These are phyloP conservation scores for Stegana nigrithorax DNA, from an alignment of 2,888 invertebrate genomes.

Conservation along the genomic window DNA sequence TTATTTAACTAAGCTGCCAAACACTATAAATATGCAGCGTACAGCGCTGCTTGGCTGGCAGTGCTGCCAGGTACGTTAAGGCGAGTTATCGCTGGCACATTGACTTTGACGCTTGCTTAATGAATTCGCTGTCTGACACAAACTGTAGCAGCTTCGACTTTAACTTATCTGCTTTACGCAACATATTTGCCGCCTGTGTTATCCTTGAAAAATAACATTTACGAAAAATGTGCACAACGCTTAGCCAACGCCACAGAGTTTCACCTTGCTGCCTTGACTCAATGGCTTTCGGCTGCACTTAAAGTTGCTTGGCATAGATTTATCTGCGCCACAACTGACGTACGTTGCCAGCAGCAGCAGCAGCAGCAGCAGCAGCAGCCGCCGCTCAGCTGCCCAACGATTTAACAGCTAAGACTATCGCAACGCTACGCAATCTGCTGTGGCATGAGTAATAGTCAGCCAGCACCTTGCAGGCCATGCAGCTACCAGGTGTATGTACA, in stretches of 20 bases:
- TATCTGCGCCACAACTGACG: neutral
- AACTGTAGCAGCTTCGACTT: neutral
- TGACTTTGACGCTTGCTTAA: slow-evolving; percentile 12
- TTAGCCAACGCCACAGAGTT: neutral
- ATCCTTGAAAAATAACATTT: neutral
- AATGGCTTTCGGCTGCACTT: too few relatives aligned
- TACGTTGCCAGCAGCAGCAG: neutral
- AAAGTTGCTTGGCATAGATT: slow-evolving; percentile 2
- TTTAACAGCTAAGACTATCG: neutral
- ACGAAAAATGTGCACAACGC: neutral
- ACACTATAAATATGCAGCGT: too few relatives aligned
- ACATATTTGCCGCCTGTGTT: neutral
- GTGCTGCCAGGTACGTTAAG: too few relatives aligned
- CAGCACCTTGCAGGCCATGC: neutral
- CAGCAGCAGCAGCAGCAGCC: too few relatives aligned
- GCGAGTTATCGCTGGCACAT: slow-evolving; percentile 3
- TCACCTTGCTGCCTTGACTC: too few relatives aligned
- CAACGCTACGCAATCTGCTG: too few relatives aligned
- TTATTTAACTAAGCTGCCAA: too few relatives aligned
- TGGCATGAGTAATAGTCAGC: slow-evolving; percentile 4
- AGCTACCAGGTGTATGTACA: too few relatives aligned
- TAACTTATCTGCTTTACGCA: too few relatives aligned
- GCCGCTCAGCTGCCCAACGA: neutral
- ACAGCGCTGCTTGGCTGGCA: too few relatives aligned
- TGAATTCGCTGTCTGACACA: slow-evolving; percentile 1